Base-by-base conservation (phyloP, 2,888 invertebrate species). In the Sphaerophoria rueppellii region DNA sequence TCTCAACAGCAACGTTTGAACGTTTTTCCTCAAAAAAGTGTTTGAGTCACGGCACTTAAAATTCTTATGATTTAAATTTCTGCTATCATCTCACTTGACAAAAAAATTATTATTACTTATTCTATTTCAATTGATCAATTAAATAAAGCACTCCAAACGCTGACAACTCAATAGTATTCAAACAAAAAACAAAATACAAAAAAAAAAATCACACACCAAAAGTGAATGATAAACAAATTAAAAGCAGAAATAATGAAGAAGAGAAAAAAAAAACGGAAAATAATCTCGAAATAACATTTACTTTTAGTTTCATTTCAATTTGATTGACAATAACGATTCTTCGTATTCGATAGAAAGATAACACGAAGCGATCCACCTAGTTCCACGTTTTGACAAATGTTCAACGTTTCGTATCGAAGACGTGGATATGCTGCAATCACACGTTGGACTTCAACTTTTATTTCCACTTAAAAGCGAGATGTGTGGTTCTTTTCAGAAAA, bases 291-390 rank as follows among this genome's bases (percentile, higher is more conserved):
- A 35, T 7, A 43, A 57, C 61, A 14, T 50, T 69, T 79, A 83
- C 83, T 83, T 83, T 61, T 72, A 79, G 60, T 75, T 83, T 83
- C 82, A 83, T 83, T 70, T 71, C 65, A 54, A 65, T 60, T 6
- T 54, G 46, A 73, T 46, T 65, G 54, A 48, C 54, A 57, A 54
- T 24, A 24, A 24, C 24, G 24, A 24, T 24, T 24, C 24, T 24
- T 24, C 24, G 24, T 24, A 24, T 40, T 32, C n/a, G 54, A 24
- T 24, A 24, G 9, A 35, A 0, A 50, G 73, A 73, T 77, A 72
- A 57, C 54, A 61, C 35, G 34, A 12, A 65, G 40, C 40, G 6
- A 35, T 73, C 48, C 61, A 63, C 34, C 24, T 54, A 70, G 65
- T 37, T 78, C 54, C 74, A 78, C 70, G 63, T 78, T 63, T 52